These are phyloP conservation scores for Rhagoletis zephyria DNA, from an alignment of 1,140 invertebrate species.

Conservation along the genomic window DNA sequence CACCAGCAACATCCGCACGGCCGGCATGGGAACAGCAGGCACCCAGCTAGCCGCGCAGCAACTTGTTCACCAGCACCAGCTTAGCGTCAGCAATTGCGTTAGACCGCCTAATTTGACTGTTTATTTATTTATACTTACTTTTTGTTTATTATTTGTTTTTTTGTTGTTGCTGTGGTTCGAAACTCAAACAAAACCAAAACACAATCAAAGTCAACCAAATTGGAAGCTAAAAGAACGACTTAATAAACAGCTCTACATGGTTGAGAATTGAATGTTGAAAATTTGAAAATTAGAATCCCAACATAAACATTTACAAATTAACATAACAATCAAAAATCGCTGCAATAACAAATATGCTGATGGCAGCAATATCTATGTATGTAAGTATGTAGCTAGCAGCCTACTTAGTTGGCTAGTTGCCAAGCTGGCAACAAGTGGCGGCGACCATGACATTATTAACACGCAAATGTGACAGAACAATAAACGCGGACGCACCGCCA, in stretches of 20 bases:
- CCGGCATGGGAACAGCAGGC: neutral
- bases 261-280: conserved; percentile 8
- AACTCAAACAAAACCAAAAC: neutral
- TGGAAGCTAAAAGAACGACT: conserved; percentile 16
- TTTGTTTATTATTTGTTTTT: neutral
- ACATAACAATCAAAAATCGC: conserved; percentile 34
- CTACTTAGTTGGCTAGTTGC: too few relatives aligned
- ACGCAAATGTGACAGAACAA: conserved; percentile 58
- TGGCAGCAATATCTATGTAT: neutral
- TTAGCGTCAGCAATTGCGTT: conserved; percentile 24
- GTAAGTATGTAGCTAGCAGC: too few relatives aligned
- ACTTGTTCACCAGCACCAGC: neutral
- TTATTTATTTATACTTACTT: conserved; percentile 15
- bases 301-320: conserved; percentile 48
- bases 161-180: neutral
- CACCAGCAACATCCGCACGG: neutral
- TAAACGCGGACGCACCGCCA: conserved; percentile 9
- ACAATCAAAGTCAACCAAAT: neutral
- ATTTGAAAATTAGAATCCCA: conserved; percentile 40
- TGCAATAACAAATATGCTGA: conserved; percentile 23
- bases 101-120: conserved; percentile 35
- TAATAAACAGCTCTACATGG: conserved; percentile 3
- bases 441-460: conserved; percentile 57
- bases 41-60: neutral
- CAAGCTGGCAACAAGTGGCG: conserved; percentile 34